phyloP scores from a whole-genome alignment of 2,113 vertebrate genomes.

The Meriones unguiculatus region DNA sequence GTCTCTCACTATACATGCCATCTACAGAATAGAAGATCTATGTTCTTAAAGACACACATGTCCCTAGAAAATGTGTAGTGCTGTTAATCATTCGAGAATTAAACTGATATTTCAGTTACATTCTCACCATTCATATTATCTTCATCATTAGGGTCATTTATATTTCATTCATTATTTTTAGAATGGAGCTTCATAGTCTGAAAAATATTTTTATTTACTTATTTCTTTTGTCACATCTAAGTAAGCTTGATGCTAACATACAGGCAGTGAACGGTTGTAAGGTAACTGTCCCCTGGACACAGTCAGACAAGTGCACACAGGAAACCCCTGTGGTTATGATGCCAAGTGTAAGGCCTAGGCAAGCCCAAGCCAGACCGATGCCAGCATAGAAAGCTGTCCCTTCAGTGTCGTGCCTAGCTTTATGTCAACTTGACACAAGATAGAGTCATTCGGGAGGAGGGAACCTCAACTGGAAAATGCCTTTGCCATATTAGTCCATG shows the following conservation, averaged over 20 bases:
- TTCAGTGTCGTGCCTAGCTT: background rate
- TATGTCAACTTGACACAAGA: no score
- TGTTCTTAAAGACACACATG: background rate
- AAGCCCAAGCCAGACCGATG: background rate
- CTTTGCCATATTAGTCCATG: background rate
- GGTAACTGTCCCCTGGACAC: background rate
- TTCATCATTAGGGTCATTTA: background rate
- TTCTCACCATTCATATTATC: background rate
- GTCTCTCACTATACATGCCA: background rate
- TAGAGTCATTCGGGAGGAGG: background rate
- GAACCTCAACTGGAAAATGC: background rate
- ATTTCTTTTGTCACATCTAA: background rate
- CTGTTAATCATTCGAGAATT: background rate
- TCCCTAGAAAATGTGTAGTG: background rate
- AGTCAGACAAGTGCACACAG: background rate
- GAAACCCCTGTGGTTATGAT: background rate
- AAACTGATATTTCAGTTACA: background rate
- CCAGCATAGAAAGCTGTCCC: background rate
- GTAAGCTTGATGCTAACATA: background rate
- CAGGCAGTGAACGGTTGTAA: background rate
- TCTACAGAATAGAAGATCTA: background rate
- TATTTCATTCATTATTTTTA: conserved; percentile 27
- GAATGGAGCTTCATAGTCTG: background rate
- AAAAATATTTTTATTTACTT: background rate
- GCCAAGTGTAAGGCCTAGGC: background rate